Base-by-base conservation (phyloP, 2,797 vertebrate species). In the Tragopan temminckii region DNA sequence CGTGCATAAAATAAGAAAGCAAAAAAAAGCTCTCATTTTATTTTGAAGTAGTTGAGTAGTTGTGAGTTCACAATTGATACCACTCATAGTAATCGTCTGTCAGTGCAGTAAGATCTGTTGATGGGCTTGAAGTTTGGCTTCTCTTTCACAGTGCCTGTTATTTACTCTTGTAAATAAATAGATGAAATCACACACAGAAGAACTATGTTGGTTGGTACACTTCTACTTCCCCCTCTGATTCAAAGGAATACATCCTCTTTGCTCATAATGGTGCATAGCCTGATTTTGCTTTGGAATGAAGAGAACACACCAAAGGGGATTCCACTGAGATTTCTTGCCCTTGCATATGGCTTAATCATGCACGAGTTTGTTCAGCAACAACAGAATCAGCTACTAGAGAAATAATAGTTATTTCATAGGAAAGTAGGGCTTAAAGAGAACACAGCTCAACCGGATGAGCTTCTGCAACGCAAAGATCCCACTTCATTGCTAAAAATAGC, bases 91-190 rank as follows among this genome's bases (percentile, higher is more conserved):
- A 92, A 76, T 81, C 36, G 61, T 27, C 52, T 2, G 4, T 57
- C 48, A 77, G 71, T 35, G 46, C 57, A 64, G 64, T 52, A 80
- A 93, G 71, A 91, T 53, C 33, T 1, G 31, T n/a, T 68, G 52
- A 64, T 80, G 64, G 63, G 71, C 43, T 67, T 48, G 25, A 70
- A 67, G 29, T 17, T 67, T 78, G 72, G 81, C 87, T 78, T 82
- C 68, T 78, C 62, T 91, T 91, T 90, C 67, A 46, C 72, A 94
- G 67, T 92, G 52, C 20, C 13, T 83, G 40, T 61, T 85, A 62
- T 69, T 93, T 88, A 76, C 53, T 92, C 85, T 45, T 79, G 62
- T 58, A 85, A 92, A 90, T 76, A 42, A 95, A 78, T 7, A 87
- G 71, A 93, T 62, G 27, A 87, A 70, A 92, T 78, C 11, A 75